Evolutionary conservation across 2,888 invertebrate species (phyloP).

Genomic region (Xestia rhomboidea): DNA sequence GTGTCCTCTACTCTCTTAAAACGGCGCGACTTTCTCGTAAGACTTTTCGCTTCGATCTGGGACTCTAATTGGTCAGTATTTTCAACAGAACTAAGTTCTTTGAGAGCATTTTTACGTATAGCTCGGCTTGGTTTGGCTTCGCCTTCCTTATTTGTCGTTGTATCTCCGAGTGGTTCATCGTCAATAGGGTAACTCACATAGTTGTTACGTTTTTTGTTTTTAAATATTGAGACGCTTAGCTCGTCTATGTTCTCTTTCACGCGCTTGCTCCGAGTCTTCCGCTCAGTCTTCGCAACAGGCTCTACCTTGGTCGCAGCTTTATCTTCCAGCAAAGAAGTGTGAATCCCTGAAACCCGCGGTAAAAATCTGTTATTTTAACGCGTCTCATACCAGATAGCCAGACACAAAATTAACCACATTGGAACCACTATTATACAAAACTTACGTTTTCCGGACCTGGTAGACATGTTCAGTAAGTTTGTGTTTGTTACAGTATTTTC

Average conservation of each 20-base stretch:
- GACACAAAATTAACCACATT: background rate
- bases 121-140: slow-evolving; percentile 62
- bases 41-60: slow-evolving; percentile 60
- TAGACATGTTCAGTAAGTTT: slow-evolving; percentile 77
- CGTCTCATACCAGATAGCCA: background rate
- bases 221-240: slow-evolving; percentile 58
- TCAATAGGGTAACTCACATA: slow-evolving; percentile 83
- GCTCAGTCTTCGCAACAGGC: slow-evolving; percentile 69
- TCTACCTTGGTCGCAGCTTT: slow-evolving; percentile 60
- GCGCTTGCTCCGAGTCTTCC: slow-evolving; percentile 78
- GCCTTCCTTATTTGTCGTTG: slow-evolving; percentile 50
- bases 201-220: slow-evolving; percentile 77
- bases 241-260: slow-evolving; percentile 74
- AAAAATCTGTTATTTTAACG: slow-evolving; percentile 12
- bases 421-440: slow-evolving; percentile 41
- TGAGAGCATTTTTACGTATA: slow-evolving; percentile 74
- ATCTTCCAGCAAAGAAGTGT: slow-evolving; percentile 74
- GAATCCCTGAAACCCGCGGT: slow-evolving; percentile 79
- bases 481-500: slow-evolving; percentile 14
- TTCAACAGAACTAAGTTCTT: slow-evolving; percentile 72
- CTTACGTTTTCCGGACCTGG: slow-evolving; percentile 87
- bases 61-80: slow-evolving; percentile 55
- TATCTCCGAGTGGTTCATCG: slow-evolving; percentile 67
- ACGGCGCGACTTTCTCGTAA: slow-evolving; percentile 72
- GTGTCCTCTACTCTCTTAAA: slow-evolving; percentile 69